Conservation (phyloP, 92 coral and sea anemone species). For the Parazoanthus swiftii region DNA sequence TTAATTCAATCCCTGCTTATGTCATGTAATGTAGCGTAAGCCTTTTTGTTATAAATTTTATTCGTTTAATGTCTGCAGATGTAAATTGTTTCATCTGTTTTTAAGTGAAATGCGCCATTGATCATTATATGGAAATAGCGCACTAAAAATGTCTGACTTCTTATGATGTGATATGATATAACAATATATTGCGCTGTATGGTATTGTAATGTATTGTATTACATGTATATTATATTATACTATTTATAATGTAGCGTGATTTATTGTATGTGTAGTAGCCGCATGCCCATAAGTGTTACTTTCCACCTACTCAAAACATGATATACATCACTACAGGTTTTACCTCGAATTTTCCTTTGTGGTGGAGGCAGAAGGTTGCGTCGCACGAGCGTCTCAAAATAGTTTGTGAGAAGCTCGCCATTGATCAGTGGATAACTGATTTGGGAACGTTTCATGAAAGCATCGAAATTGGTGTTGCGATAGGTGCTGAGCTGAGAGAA, state of each 20-base stretch:
- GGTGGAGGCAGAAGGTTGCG: conserved; percentile 67
- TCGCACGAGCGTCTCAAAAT: conserved; percentile 67
- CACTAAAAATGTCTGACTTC: neutral
- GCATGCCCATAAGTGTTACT: no score
- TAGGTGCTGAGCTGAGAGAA: conserved; percentile 76
- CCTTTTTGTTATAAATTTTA: no score
- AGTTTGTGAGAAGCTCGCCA: conserved; percentile 65
- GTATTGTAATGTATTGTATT: neutral
- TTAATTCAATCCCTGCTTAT: no score
- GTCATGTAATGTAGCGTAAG: neutral
- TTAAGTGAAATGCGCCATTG: neutral
- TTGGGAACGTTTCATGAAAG: conserved; percentile 71
- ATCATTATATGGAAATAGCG: no score
- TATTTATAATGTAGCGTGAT: neutral
- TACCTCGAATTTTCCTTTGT: conserved; percentile 73
- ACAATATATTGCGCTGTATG: neutral
- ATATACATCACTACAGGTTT: neutral
- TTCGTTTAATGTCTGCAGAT: no score
- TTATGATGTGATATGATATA: neutral
- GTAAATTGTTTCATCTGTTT: no score
- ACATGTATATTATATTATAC: neutral
- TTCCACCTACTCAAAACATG: no score
- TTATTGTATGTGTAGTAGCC: no score
- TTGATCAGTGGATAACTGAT: conserved; percentile 70
- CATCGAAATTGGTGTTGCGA: conserved; percentile 67